A percentile compares a stretch with the other conserved stretches of the same genome.
phyloP scores from a whole-genome alignment of 2,888 invertebrate species.

The Cosmia pyralina region DNA sequence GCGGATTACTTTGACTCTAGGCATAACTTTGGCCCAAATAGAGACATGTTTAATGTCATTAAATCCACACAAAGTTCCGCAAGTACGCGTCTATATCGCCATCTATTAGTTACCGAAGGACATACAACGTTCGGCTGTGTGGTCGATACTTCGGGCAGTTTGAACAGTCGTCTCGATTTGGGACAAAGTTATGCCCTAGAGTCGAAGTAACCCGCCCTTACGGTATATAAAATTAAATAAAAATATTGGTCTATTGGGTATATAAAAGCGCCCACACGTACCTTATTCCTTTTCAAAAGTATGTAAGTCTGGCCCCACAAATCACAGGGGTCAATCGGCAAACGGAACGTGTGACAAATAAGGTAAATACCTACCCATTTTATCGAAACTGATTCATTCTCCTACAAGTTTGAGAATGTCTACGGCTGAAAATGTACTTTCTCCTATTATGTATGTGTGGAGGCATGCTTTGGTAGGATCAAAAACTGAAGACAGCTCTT shows the following conservation, averaged over 20 bases:
- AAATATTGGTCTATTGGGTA: not conserved
- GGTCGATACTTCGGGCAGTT: too few species aligned
- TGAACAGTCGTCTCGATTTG: too few species aligned
- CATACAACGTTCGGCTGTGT: too few species aligned
- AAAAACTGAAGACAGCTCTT: not conserved
- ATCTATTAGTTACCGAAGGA: too few species aligned
- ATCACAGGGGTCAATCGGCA: not conserved
- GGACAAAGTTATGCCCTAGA: too few species aligned
- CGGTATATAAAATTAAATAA: not conserved
- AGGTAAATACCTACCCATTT: not conserved
- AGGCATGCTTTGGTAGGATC: not conserved
- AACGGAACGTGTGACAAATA: not conserved
- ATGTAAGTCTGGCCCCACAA: not conserved
- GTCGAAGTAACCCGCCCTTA: too few species aligned
- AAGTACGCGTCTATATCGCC: too few species aligned
- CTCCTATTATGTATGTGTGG: not conserved
- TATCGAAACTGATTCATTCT: not conserved
- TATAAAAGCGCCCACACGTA: not conserved
- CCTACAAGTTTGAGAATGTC: not conserved
- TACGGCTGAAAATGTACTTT: not conserved
- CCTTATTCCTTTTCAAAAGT: not conserved
- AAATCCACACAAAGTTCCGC: too few species aligned
- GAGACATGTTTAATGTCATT: too few species aligned
- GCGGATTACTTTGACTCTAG: too few species aligned
- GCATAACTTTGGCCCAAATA: too few species aligned